Percentiles rank a stretch among this genome's conserved stretches.
Conservation (phyloP, 2,113 vertebrate genomes). For the Macroglossus sobrinus region DNA sequence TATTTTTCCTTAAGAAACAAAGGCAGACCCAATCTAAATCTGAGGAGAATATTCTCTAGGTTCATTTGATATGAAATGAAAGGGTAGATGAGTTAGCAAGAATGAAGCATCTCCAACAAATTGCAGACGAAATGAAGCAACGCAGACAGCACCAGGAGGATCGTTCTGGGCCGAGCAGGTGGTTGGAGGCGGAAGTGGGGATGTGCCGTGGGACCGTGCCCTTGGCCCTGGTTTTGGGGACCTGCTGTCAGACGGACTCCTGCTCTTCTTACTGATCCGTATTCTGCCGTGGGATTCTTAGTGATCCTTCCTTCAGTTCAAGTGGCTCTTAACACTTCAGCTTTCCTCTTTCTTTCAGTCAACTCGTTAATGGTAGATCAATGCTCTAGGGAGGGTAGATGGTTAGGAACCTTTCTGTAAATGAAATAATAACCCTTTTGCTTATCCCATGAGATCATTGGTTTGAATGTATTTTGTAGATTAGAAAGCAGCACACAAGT, state of each 20-base stretch:
- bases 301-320: not conserved
- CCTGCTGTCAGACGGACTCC: not conserved
- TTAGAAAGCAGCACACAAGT: not conserved
- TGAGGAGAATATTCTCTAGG: not conserved
- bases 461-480: not conserved
- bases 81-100: not conserved
- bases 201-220: not conserved
- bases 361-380: not conserved
- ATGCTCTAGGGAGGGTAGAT: not conserved
- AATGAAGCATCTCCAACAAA: not conserved
- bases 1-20: not conserved
- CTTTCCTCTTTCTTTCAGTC: not conserved
- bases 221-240: not conserved
- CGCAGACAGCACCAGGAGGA: not conserved
- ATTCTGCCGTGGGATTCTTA: not conserved
- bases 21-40: not conserved
- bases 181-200: not conserved
- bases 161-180: not conserved
- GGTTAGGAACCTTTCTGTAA: not conserved
- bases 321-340: not conserved
- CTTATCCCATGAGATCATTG: not conserved
- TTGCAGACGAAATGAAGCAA: not conserved
- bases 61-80: slow-evolving; percentile 9
- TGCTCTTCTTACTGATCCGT: not conserved
- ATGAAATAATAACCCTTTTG: not conserved